Evolutionary conservation across 2,113 vertebrate genomes (phyloP), one percentile per base, ranked within the genome.

Genomic region (Varanus salvator): DNA sequence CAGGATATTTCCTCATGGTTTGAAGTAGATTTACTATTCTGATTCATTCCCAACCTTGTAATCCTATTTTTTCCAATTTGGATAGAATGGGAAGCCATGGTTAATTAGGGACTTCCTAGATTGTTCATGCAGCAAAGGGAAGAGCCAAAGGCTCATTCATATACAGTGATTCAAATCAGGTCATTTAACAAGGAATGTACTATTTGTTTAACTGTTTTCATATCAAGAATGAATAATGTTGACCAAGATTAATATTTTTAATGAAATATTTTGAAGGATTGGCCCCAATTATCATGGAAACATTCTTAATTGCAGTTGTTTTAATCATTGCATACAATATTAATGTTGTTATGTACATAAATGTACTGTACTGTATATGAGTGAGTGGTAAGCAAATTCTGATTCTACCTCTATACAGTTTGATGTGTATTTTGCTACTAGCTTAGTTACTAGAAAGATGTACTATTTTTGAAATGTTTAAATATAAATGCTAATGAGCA

Each of bases 401-500:
- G 95, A 96, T 97, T 97, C 95, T 97, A 96, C 95, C 96, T 95
- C 94, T 93, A 95, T 52, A 95, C 96, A 97, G 85, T 94, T 97
- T 92, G 95, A 92, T 84, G 92, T 96, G 93, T 97, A 96, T 94
- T 97, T 97, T 96, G 94, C 95, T 97, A 97, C 96, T 97, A 96
- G 93, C 93, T 96, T 95, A 96, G 87, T 88, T 88, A 94, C 92
- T 92, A 95, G 77, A 94, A 92, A 95, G 92, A 84, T 94, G 94
- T 94, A 96, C 92, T 96, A 97, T 96, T 81, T 88, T 90, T 97
- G 52, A 95, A 95, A 94, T 97, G 94, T 96, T 95, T 93, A 95
- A 64, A 92, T 84, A 93, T 85, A 91, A 85, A 89, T 95, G 91
- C 92, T 97, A 96, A 96, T 96, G 95, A 96, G 95, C 95, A 97